Percentiles rank a stretch among this genome's conserved stretches.
Conservation (phyloP, 2,888 invertebrate genomes). For the Dendrolimus houi region DNA sequence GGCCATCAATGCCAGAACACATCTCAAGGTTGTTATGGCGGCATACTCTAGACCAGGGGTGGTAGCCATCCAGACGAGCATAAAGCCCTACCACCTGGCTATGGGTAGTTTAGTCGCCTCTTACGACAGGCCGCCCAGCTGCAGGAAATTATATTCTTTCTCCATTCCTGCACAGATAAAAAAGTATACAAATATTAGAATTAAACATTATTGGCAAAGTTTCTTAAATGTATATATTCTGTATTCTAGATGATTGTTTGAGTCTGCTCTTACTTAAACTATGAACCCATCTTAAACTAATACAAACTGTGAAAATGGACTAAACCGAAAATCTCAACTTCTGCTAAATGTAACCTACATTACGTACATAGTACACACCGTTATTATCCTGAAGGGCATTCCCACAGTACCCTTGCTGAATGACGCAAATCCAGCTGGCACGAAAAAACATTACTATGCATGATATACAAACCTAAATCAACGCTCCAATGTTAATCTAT, state of each 20-base stretch:
- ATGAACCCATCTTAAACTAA: not conserved
- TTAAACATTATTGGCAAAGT: no score
- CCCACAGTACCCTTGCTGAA: constrained; percentile 22
- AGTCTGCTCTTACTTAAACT: not conserved
- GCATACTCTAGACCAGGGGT: not conserved
- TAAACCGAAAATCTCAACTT: not conserved
- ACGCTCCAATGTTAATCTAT: not conserved
- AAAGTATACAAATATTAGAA: no score
- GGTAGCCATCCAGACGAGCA: not conserved
- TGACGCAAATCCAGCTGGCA: constrained; percentile 33
- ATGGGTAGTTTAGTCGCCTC: not conserved
- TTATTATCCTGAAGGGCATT: constrained; percentile 38
- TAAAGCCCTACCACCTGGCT: not conserved
- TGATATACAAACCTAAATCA: not conserved
- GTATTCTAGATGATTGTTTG: no score
- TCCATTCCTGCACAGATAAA: not conserved
- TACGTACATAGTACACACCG: constrained; percentile 32
- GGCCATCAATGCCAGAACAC: not conserved
- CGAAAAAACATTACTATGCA: constrained; percentile 5
- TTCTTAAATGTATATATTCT: no score
- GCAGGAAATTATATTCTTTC: not conserved
- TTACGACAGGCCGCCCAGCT: not conserved
- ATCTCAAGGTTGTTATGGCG: not conserved
- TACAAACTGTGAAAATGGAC: not conserved
- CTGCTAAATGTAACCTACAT: constrained; percentile 20